Percentiles rank a stretch among this genome's conserved stretches.
phyloP scores from a whole-genome alignment of 1,140 invertebrate species.

The Dendroctonus ponderosae region DNA sequence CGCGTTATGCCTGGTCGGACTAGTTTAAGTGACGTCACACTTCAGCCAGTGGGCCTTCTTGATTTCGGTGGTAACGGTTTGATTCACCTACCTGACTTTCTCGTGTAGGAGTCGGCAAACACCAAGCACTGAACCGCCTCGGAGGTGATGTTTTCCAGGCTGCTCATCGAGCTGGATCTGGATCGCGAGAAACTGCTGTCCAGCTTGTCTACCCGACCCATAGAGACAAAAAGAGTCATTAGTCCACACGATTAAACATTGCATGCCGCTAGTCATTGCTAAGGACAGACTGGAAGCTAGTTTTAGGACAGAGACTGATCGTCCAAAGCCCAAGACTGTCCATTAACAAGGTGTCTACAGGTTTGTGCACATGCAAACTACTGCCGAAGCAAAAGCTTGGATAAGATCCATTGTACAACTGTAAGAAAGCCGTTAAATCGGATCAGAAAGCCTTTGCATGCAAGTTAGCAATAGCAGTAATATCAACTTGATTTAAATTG shows the following conservation, averaged over 20 bases:
- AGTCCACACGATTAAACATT: slow-evolving; percentile 4
- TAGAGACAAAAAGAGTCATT: slow-evolving; percentile 52
- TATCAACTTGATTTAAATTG: no score
- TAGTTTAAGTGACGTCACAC: neutral
- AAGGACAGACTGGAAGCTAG: no score
- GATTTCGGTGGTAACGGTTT: no score
- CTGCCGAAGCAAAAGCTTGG: no score
- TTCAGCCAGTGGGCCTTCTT: neutral
- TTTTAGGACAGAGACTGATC: no score
- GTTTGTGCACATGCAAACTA: no score
- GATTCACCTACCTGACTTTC: slow-evolving; percentile 81
- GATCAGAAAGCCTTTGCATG: no score
- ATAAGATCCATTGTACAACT: slow-evolving; percentile 59
- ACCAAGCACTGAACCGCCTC: slow-evolving; percentile 94
- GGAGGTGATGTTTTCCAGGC: slow-evolving; percentile 92
- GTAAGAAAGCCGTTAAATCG: slow-evolving; percentile 62
- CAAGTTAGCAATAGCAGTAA: no score
- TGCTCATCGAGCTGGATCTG: slow-evolving; percentile 94
- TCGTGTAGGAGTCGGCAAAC: slow-evolving; percentile 94
- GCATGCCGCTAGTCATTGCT: no score
- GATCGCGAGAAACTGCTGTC: slow-evolving; percentile 95
- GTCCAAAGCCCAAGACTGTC: no score
- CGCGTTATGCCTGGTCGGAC: no score
- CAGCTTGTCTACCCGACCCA: slow-evolving; percentile 87
- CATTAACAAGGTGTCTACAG: no score